A percentile compares a stretch with the other conserved stretches of the same genome.
phyloP scores from a whole-genome alignment of 2,888 invertebrate genomes.

The Sipha maydis region DNA sequence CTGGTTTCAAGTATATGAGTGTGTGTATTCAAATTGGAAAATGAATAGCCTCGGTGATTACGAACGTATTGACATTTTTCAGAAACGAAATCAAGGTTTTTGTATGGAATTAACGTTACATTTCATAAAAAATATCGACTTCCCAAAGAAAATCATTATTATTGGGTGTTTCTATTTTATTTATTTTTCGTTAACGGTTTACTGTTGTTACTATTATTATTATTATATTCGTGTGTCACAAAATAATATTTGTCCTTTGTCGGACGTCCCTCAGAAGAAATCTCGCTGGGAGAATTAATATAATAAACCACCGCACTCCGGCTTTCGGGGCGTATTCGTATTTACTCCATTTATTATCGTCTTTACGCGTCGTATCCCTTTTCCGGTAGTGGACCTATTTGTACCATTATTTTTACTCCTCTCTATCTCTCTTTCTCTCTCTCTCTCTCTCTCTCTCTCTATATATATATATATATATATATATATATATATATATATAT shows the following conservation, averaged over 20 bases:
- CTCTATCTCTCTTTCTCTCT: too few relatives aligned
- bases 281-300: background rate
- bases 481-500: too few relatives aligned
- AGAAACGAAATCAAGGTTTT: background rate
- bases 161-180: background rate
- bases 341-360: conserved; percentile 32
- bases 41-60: background rate
- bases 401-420: background rate
- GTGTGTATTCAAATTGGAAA: background rate
- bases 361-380: conserved; percentile 6
- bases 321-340: conserved; percentile 3
- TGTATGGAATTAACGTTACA: background rate
- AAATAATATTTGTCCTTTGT: background rate
- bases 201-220: background rate
- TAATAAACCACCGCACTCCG: background rate
- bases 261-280: background rate
- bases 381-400: background rate
- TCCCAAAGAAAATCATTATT: background rate
- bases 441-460: background rate
- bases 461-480: too few relatives aligned
- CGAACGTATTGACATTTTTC: conserved; percentile 2
- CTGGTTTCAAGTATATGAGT: background rate
- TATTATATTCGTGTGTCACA: background rate
- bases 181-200: background rate
- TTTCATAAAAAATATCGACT: background rate